A percentile compares a stretch with the other conserved stretches of the same genome.
Conservation (phyloP, 2,113 vertebrate genomes). For the Chaetorhynchus papuensis region DNA sequence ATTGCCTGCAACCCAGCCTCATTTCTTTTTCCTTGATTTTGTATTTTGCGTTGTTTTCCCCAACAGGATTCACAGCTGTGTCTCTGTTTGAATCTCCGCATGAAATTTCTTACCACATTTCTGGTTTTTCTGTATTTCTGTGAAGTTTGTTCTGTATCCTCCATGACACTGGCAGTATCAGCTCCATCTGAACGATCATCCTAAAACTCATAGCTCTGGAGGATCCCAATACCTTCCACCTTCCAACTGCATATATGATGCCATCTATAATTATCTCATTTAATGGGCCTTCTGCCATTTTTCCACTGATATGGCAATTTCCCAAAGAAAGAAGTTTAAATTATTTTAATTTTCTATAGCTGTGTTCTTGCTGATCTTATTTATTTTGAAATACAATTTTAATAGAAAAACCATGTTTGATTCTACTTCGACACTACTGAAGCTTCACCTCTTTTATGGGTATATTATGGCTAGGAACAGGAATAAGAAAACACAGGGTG, state of each 20-base stretch:
- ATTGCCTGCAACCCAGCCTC: not conserved
- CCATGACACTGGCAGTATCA: not conserved
- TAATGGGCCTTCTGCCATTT: not conserved
- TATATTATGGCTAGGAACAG: not conserved
- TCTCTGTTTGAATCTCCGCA: not conserved
- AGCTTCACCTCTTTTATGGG: not conserved
- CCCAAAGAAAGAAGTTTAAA: not conserved
- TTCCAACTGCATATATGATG: not conserved
- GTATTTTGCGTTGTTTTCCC: not conserved
- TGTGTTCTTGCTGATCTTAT: not conserved
- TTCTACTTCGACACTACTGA: not conserved
- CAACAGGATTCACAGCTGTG: not conserved
- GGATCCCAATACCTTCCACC: not conserved
- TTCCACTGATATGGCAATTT: not conserved
- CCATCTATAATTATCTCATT: not conserved
- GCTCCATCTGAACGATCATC: not conserved
- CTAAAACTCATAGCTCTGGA: not conserved
- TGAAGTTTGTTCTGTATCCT: not conserved
- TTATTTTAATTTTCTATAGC: not conserved
- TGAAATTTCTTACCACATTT: not conserved
- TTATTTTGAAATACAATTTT: not conserved
- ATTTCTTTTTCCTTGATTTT: not conserved
- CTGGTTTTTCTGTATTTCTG: not conserved
- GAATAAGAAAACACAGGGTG: not conserved
- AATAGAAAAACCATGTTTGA: not conserved